Evolutionary conservation across 2,797 vertebrate genomes (phyloP).

Genomic region (Ciconia nigra): DNA sequence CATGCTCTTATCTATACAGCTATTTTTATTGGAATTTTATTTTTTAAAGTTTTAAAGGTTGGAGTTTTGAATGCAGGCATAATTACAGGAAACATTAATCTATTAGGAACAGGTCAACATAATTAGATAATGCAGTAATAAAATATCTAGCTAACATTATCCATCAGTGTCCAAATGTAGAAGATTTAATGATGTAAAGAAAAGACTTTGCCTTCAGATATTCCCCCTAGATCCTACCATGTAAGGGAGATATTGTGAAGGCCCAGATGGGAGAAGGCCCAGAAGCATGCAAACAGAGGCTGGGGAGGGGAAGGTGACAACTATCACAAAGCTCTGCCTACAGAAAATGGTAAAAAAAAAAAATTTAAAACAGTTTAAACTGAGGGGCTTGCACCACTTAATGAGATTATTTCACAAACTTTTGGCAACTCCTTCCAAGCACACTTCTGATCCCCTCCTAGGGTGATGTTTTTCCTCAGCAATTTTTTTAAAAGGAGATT

Average conservation of each 20-base stretch:
- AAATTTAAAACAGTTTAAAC: not conserved
- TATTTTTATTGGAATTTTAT: not conserved
- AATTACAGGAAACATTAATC: not conserved
- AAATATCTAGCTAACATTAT: not conserved
- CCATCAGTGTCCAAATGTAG: not conserved
- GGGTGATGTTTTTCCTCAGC: not conserved
- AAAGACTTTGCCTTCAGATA: not conserved
- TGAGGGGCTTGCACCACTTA: not conserved
- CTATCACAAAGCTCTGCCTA: not conserved
- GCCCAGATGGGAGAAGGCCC: too few species aligned
- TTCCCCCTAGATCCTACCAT: not conserved
- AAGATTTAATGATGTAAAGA: not conserved
- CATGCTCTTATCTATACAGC: not conserved
- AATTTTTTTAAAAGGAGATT: not conserved
- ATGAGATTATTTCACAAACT: not conserved
- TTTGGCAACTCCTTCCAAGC: not conserved
- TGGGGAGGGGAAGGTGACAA: not conserved
- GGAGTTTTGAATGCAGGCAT: not conserved
- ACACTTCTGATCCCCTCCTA: not conserved
- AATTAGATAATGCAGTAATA: not conserved
- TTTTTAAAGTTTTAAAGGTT: not conserved
- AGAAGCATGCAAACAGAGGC: not conserved
- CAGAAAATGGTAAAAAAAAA: not conserved
- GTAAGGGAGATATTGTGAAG: rapidly evolving
- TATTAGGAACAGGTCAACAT: not conserved